Evolutionary conservation across 1,140 invertebrate species (phyloP).

Genomic region (Drosophila lacertosa): DNA sequence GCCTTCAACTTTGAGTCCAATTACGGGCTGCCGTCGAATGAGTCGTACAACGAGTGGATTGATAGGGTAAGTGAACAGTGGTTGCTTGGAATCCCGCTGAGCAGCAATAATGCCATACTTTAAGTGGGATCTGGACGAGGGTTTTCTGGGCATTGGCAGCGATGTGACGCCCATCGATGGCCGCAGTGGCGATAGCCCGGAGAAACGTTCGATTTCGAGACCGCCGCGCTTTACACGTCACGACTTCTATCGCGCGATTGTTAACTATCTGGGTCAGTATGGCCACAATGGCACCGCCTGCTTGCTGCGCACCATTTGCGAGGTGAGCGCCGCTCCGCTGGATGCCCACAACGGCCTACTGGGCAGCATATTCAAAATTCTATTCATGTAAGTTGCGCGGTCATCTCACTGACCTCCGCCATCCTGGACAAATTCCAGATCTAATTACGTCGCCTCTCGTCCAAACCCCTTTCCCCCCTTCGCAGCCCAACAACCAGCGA

Average conservation of each 20-base stretch:
- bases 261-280: constrained; percentile 68
- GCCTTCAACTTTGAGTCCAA: constrained; percentile 91
- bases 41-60: constrained; percentile 69
- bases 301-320: constrained; percentile 85
- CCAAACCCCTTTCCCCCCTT: too few species aligned
- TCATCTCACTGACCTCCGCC: background rate
- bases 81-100: background rate
- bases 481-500: constrained; percentile 64
- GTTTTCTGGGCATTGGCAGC: constrained; percentile 61
- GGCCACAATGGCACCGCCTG: constrained; percentile 85
- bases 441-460: constrained; percentile 58
- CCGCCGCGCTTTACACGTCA: constrained; percentile 52
- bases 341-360: constrained; percentile 84
- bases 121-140: constrained; percentile 74
- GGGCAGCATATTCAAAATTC: constrained; percentile 85
- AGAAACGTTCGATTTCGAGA: constrained; percentile 34
- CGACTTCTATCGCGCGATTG: constrained; percentile 69
- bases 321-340: constrained; percentile 82
- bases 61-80: constrained; percentile 57
- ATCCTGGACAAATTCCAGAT: background rate
- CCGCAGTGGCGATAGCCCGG: constrained; percentile 32
- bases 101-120: background rate
- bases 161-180: constrained; percentile 70
- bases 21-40: constrained; percentile 85
- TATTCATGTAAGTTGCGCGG: constrained; percentile 84